phyloP scores from a whole-genome alignment of 2,797 vertebrate genomes.

The Anabacerthia variegaticeps region DNA sequence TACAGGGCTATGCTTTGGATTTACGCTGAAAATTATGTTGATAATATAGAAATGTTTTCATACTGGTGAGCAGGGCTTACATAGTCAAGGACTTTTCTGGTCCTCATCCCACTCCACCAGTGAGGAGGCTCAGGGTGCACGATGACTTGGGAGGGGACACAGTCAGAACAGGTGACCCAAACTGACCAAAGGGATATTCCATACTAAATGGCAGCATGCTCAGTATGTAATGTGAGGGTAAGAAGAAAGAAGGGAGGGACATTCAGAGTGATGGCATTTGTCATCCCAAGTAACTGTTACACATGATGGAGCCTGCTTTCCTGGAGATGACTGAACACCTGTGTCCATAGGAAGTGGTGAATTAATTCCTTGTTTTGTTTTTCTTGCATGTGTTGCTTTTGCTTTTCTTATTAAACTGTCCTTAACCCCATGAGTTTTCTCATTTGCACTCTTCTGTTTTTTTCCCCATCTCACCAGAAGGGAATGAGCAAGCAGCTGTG shows the following conservation, averaged over 20 bases:
- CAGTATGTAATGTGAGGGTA: not conserved
- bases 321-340: not conserved
- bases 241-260: not conserved
- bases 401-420: not conserved
- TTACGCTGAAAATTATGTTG: not conserved
- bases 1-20: not conserved
- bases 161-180: not conserved
- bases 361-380: not conserved
- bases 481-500: fast-evolving
- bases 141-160: not conserved
- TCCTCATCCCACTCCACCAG: not conserved
- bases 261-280: not conserved
- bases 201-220: not conserved
- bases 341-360: not conserved
- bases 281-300: not conserved
- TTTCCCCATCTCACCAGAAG: not conserved
- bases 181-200: not conserved
- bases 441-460: not conserved
- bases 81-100: not conserved
- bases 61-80: not conserved
- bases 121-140: not conserved
- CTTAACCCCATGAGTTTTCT: not conserved
- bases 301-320: not conserved
- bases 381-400: not conserved
- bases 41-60: not conserved